These are phyloP conservation scores for Sinhomidia bicolor DNA, from an alignment of 2,888 invertebrate species.

Conservation along the genomic window DNA sequence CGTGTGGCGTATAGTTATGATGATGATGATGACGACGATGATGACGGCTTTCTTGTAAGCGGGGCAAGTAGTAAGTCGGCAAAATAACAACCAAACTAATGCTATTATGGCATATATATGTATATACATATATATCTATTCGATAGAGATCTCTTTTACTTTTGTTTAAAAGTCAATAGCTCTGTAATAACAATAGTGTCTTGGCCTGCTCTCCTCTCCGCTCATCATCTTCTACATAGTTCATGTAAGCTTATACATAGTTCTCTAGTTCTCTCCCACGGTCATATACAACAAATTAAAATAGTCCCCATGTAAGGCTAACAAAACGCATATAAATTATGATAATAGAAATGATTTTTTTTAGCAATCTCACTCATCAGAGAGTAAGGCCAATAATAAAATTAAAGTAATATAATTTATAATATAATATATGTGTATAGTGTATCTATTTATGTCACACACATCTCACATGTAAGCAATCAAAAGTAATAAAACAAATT, in stretches of 20 bases:
- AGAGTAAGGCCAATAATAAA: neutral
- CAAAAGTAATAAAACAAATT: slow-evolving; percentile 34
- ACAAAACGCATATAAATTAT: slow-evolving; percentile 25
- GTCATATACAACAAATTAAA: neutral
- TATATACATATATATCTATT: too few species aligned
- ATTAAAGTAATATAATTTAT: slow-evolving; percentile 2
- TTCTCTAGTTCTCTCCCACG: slow-evolving; percentile 42
- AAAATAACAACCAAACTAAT: slow-evolving; percentile 17
- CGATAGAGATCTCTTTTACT: slow-evolving; percentile 24
- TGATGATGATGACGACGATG: too few species aligned
- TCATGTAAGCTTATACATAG: neutral
- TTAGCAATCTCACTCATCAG: slow-evolving; percentile 8
- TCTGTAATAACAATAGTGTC: neutral
- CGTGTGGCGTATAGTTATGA: neutral
- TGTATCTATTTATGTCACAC: slow-evolving; percentile 56
- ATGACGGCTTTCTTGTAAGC: neutral
- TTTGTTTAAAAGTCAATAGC: slow-evolving; percentile 26
- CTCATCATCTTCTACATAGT: neutral
- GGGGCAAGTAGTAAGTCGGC: neutral
- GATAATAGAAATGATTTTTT: slow-evolving; percentile 32
- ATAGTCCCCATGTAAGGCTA: neutral
- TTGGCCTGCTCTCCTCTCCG: neutral
- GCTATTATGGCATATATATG: neutral
- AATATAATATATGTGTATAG: slow-evolving; percentile 28
- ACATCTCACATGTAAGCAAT: slow-evolving; percentile 47